Base-by-base conservation (phyloP, 1,140 invertebrate genomes). In the Meloidogyne floridensis region DNA sequence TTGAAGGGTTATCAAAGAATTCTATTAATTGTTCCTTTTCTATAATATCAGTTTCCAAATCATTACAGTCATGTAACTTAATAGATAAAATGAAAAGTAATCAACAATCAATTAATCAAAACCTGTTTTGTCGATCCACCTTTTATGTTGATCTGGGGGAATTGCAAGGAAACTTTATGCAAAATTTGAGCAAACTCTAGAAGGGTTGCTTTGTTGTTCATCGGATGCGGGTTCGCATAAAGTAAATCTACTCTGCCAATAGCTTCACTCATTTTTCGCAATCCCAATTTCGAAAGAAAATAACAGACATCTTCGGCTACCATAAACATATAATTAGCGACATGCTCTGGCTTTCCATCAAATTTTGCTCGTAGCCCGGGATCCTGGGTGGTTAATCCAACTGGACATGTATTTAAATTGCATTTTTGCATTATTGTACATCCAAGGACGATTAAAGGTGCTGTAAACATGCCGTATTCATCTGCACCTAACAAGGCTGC, bases 351-450 rank as follows among this genome's bases (percentile, higher is more conserved):
- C 89, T 97, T 96, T 51, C 97, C 97, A 42, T 94, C 94, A 92
- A 99, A 99, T 91, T 98, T 98, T 88, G 96, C 95, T 42, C 97
- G 92, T 20, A 99, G 91, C 15, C 94, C 92, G 0, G 97, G 97
- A 93, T 99, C 97, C 81, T 92, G 96, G 0, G 97, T 99, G 2
- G 97, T 97, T 87, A 99, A 95, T 82, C 97, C 97, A 77, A 99
- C 97, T 0, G 97, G 97, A 89, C 97, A 99, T 43, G 97, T 99
- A 91, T 99, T 99, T 80, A 99, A 92, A 91, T 99, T 97, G 90
- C 97, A 99, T 91, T 99, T 99, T 76, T 97, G 92, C 97, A 99
- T 99, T 97, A 99, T 98, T 8, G 96, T 99, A 90, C 97, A 99
- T 10, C 97, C 93, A 91, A 99, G 93, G 0, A 95, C 95, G 90